A percentile compares a stretch with the other conserved stretches of the same genome.
Conservation (phyloP, 1,140 invertebrate species). For the Andrena cerasifolii region DNA sequence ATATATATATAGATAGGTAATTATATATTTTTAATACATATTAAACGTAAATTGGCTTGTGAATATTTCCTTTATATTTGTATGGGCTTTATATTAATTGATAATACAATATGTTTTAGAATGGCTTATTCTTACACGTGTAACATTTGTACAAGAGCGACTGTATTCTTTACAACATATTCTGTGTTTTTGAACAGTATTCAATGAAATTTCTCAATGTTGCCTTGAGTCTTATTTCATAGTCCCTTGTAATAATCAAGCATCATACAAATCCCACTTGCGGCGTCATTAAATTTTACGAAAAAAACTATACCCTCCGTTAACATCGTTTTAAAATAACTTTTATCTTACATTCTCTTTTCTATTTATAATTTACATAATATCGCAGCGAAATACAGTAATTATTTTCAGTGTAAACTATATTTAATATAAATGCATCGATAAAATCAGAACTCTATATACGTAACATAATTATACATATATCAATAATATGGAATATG, state of each 20-base stretch:
- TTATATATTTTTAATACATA: conserved; percentile 75
- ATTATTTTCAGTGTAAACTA: neutral
- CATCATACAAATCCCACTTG: neutral
- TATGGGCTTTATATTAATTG: conserved; percentile 73
- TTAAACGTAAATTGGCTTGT: conserved; percentile 71
- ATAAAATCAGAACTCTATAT: conserved; percentile 6
- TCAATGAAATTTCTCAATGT: conserved; percentile 55
- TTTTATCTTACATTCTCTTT: neutral
- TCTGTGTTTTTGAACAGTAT: conserved; percentile 69
- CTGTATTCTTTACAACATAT: conserved; percentile 66
- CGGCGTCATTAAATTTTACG: too few species aligned
- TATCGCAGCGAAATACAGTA: conserved; percentile 15
- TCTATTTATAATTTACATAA: conserved; percentile 1
- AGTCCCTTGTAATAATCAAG: conserved; percentile 6
- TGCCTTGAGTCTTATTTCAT: conserved; percentile 46
- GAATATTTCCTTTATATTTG: conserved; percentile 76
- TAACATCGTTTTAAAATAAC: conserved; percentile 2
- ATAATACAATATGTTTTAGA: conserved; percentile 72
- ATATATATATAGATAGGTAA: conserved; percentile 55
- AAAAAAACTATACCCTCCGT: too few species aligned
- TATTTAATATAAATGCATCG: conserved; percentile 3
- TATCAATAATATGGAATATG: neutral
- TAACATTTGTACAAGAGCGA: conserved; percentile 66
- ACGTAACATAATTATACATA: conserved; percentile 2
- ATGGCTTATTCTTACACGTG: conserved; percentile 63